These are phyloP conservation scores for Syrmaticus mikado DNA, from an alignment of 2,113 vertebrate genomes.

Conservation along the genomic window DNA sequence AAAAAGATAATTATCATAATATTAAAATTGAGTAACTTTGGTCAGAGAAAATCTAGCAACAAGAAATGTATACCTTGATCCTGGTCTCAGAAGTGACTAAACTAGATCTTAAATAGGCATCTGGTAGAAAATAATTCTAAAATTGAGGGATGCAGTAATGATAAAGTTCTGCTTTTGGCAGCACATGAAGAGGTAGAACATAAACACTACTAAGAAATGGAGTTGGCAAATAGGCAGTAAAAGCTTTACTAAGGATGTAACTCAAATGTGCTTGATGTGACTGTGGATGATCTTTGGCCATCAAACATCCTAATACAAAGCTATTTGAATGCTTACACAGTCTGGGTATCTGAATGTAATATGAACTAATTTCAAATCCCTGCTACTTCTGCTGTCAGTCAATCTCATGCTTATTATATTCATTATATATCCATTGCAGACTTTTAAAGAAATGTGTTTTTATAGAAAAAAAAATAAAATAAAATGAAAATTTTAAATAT, in stretches of 20 bases:
- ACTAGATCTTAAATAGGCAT: background rate
- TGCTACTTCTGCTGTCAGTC: background rate
- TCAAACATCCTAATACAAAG: background rate
- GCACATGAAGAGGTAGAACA: background rate
- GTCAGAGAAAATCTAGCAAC: background rate
- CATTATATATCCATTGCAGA: background rate
- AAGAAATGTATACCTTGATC: background rate
- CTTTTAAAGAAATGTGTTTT: accelerated
- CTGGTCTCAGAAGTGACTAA: background rate
- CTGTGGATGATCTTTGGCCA: background rate
- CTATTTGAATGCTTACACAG: background rate
- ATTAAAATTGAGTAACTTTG: background rate
- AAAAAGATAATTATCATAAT: background rate
- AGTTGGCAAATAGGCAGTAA: background rate
- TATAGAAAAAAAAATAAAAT: background rate
- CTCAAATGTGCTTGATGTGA: background rate
- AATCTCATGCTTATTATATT: background rate
- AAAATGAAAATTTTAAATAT: background rate
- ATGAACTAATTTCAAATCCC: background rate
- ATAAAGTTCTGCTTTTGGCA: background rate
- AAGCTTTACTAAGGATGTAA: background rate
- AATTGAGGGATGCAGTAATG: background rate
- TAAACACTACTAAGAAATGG: background rate
- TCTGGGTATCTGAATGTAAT: background rate
- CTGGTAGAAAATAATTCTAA: background rate